These are phyloP conservation scores for Agriotes lineatus DNA, from an alignment of 2,888 invertebrate genomes.

Conservation along the genomic window DNA sequence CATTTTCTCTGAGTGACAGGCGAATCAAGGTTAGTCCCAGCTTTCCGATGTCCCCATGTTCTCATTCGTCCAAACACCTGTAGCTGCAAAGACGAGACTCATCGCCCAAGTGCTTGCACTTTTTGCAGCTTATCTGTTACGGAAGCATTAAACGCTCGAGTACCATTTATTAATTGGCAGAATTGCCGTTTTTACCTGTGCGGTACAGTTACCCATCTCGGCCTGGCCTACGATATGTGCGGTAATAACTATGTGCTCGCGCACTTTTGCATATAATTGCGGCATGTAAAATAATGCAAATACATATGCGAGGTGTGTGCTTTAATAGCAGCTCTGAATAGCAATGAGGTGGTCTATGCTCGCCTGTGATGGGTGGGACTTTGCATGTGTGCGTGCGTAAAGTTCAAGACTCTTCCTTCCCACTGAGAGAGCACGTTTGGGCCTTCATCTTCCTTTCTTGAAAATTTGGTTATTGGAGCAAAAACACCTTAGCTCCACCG, in stretches of 20 bases:
- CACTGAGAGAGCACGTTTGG: too few relatives aligned
- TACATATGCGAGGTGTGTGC: conserved; percentile 18
- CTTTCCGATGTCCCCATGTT: neutral
- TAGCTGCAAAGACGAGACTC: neutral
- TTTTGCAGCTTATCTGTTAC: conserved; percentile 16
- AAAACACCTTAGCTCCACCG: too few relatives aligned
- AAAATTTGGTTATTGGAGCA: too few relatives aligned
- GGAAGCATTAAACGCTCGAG: conserved; percentile 13
- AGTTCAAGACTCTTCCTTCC: too few relatives aligned
- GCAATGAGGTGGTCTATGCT: conserved; percentile 5
- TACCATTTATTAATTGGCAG: conserved; percentile 13
- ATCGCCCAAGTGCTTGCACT: conserved; percentile 6
- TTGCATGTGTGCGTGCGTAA: neutral
- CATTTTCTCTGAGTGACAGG: neutral
- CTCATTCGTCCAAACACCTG: neutral
- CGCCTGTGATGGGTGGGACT: neutral
- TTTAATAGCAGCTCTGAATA: conserved; percentile 25
- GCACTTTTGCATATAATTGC: conserved; percentile 30
- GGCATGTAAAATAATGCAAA: conserved; percentile 29
- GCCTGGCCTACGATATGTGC: neutral
- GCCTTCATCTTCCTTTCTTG: too few relatives aligned
- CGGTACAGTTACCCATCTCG: conserved; percentile 18
- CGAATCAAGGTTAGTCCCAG: neutral
- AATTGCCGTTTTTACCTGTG: neutral
- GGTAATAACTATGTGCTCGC: conserved; percentile 10